Evolutionary conservation across 2,888 invertebrate species (phyloP).

Genomic region (Amaurobius ferox): DNA sequence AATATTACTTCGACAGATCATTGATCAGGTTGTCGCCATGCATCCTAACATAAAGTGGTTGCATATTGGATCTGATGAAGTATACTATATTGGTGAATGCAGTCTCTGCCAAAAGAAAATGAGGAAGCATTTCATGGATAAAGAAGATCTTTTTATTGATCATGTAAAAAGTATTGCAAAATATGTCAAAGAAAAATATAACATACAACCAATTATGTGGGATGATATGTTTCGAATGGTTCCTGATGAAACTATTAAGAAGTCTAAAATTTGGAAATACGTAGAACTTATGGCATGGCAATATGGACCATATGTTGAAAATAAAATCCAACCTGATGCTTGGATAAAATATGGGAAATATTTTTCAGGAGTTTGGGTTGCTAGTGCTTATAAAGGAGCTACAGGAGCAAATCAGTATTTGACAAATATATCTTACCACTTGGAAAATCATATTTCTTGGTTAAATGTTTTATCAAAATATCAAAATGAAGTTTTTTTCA

Average conservation of each 20-base stretch:
- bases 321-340: conserved; percentile 77
- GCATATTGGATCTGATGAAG: conserved; percentile 91
- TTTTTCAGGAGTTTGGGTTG: conserved; percentile 88
- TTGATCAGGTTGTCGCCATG: conserved; percentile 84
- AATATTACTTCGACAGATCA: conserved; percentile 82
- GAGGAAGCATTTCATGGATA: conserved; percentile 78
- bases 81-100: conserved; percentile 81
- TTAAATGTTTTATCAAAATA: conserved; percentile 81
- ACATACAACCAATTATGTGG: conserved; percentile 85
- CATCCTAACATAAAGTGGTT: conserved; percentile 83
- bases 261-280: conserved; percentile 79
- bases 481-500: conserved; percentile 79
- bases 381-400: conserved; percentile 91
- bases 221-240: conserved; percentile 87
- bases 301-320: conserved; percentile 79
- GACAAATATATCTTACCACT: conserved; percentile 83
- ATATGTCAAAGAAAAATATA: conserved; percentile 78
- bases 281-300: conserved; percentile 86
- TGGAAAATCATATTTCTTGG: conserved; percentile 86
- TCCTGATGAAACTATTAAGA: conserved; percentile 79
- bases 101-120: conserved; percentile 76
- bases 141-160: conserved; percentile 82
- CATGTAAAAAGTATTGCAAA: conserved; percentile 81
- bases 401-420: conserved; percentile 85
- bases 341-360: conserved; percentile 80